These are phyloP conservation scores for Xenopus borealis DNA, from an alignment of 2,113 vertebrate species.

Conservation along the genomic window DNA sequence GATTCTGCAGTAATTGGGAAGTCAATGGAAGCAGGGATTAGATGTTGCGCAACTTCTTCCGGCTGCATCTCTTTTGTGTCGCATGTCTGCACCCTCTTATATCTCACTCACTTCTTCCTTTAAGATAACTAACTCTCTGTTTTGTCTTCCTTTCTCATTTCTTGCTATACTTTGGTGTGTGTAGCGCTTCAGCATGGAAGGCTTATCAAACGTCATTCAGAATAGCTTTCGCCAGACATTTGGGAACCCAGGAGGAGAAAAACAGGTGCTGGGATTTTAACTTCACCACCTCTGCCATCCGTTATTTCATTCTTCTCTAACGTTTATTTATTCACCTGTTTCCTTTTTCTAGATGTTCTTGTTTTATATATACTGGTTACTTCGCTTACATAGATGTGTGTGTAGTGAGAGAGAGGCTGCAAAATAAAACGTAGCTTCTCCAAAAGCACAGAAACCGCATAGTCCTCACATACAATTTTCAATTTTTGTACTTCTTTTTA, in stretches of 20 bases:
- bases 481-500: too few relatives aligned
- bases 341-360: too few relatives aligned
- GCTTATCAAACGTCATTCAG: slow-evolving; percentile 96
- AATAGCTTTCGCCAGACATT: slow-evolving; percentile 95
- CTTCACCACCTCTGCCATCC: slow-evolving; percentile 53
- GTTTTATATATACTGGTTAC: too few relatives aligned
- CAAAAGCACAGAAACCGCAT: too few relatives aligned
- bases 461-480: too few relatives aligned
- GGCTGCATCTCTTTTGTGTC: not conserved
- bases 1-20: too few relatives aligned
- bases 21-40: too few relatives aligned
- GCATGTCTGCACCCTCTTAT: not conserved
- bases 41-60: too few relatives aligned
- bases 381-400: too few relatives aligned
- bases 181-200: slow-evolving; percentile 97
- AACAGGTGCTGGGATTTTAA: slow-evolving; percentile 83
- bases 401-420: too few relatives aligned
- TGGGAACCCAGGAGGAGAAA: slow-evolving; percentile 90
- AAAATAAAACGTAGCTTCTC: too few relatives aligned
- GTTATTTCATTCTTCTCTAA: not conserved
- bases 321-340: too few relatives aligned
- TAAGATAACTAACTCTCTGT: slow-evolving; percentile 59
- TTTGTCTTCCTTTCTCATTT: slow-evolving; percentile 62
- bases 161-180: slow-evolving; percentile 61
- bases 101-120: not conserved